phyloP scores from a whole-genome alignment of 2,888 invertebrate species.

The Hypercompe scribonia region DNA sequence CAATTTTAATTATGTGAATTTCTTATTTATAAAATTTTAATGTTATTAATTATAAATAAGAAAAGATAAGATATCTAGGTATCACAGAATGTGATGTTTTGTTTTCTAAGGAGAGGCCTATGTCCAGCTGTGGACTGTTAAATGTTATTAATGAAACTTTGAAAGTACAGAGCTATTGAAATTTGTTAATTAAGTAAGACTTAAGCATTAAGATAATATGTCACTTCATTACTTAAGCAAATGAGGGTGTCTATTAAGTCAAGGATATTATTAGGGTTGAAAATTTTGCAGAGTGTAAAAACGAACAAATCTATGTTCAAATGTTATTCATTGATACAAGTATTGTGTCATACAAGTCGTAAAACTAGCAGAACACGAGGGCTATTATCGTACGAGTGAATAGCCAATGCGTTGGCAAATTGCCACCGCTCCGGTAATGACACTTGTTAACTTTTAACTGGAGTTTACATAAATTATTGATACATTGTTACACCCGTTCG shows the following conservation, averaged over 20 bases:
- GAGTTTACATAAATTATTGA: constrained; percentile 14
- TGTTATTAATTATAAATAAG: no score
- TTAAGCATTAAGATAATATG: not conserved
- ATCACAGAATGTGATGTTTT: no score
- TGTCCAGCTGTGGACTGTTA: no score
- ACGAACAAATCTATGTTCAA: not conserved
- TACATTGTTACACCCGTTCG: not conserved
- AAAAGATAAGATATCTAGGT: no score
- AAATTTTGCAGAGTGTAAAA: not conserved
- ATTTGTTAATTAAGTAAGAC: not conserved
- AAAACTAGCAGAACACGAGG: constrained; percentile 17
- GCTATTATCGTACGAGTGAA: constrained; percentile 24
- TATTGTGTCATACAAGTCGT: constrained; percentile 21
- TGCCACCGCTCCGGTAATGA: constrained; percentile 21
- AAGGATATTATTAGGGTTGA: not conserved
- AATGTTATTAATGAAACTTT: no score
- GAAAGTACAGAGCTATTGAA: no score
- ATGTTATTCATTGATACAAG: constrained; percentile 21
- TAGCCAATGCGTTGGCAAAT: constrained; percentile 16
- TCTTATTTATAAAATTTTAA: no score
- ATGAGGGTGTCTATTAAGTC: not conserved
- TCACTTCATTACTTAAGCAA: not conserved
- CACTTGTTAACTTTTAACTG: constrained; percentile 21
- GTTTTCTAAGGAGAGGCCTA: no score
- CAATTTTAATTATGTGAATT: no score